Percentiles rank a stretch among this genome's conserved stretches.
phyloP scores from a whole-genome alignment of 2,113 vertebrate genomes.

The Urocolius indicus region DNA sequence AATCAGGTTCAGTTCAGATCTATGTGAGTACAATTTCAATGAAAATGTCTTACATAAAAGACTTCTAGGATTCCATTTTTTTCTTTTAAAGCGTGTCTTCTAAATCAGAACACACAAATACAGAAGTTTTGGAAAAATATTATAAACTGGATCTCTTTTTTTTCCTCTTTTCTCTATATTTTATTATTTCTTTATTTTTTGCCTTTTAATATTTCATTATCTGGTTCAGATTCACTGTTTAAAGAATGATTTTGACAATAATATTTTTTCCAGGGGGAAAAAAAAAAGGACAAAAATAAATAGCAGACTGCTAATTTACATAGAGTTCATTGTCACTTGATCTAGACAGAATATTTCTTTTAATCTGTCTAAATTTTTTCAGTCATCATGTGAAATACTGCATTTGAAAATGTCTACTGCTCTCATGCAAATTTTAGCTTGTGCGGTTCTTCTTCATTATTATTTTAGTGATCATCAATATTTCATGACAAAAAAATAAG shows the following conservation, averaged over 20 bases:
- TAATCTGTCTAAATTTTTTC: background rate
- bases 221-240: background rate
- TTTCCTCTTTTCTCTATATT: background rate
- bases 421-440: constrained; percentile 48
- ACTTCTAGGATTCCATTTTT: background rate
- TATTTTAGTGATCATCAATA: constrained; percentile 54
- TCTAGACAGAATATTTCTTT: background rate
- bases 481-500: constrained; percentile 26
- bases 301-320: background rate
- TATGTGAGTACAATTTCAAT: background rate
- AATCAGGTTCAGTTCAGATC: background rate
- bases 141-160: background rate
- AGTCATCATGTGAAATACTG: background rate
- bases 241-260: background rate
- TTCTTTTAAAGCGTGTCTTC: background rate
- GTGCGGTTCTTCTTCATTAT: constrained; percentile 21
- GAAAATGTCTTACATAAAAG: background rate
- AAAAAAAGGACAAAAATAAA: background rate
- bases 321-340: background rate
- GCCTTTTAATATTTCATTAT: background rate
- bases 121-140: background rate
- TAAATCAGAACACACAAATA: background rate
- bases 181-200: background rate
- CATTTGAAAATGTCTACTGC: background rate
- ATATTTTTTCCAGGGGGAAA: background rate